Evolutionary conservation across 1,140 invertebrate genomes (phyloP).

Genomic region (Lasioglossum baleicum): DNA sequence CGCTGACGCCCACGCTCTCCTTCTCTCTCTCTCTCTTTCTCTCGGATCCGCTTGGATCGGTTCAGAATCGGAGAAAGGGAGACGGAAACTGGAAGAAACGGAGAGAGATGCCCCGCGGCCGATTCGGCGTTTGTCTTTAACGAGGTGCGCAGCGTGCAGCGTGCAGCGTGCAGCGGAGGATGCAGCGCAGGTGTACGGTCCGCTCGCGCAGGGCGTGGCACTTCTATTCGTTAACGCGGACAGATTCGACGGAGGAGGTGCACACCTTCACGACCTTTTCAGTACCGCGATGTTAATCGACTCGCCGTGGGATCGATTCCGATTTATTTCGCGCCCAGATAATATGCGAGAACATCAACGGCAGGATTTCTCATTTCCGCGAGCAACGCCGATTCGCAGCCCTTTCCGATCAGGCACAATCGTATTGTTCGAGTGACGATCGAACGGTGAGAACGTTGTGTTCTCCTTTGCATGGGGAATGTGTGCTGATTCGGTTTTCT

Average conservation of each 20-base stretch:
- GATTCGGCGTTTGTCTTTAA: conserved; percentile 68
- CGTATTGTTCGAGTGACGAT: no score
- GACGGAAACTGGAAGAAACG: neutral
- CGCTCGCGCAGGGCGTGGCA: conserved; percentile 69
- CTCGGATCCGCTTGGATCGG: no score
- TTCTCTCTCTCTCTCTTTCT: no score
- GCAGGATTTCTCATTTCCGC: no score
- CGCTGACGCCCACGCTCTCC: conserved; percentile 35
- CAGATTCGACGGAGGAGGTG: conserved; percentile 47
- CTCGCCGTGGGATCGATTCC: conserved; percentile 46
- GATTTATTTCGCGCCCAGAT: no score
- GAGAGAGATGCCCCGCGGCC: conserved; percentile 46
- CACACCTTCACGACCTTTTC: conserved; percentile 54
- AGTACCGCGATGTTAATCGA: conserved; percentile 35
- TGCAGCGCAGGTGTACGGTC: conserved; percentile 67
- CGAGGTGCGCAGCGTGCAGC: conserved; percentile 44
- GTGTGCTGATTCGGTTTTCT: no score
- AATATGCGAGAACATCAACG: no score
- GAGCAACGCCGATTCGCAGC: no score
- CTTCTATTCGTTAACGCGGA: conserved; percentile 70
- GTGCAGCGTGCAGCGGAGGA: neutral
- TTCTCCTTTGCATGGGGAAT: no score
- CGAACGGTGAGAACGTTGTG: neutral
- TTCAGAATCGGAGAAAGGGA: conserved; percentile 1
- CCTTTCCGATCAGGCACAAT: no score